A percentile compares a stretch with the other conserved stretches of the same genome.
Conservation (phyloP, 2,797 vertebrate genomes). For the Myoxocephalus aenaeus region DNA sequence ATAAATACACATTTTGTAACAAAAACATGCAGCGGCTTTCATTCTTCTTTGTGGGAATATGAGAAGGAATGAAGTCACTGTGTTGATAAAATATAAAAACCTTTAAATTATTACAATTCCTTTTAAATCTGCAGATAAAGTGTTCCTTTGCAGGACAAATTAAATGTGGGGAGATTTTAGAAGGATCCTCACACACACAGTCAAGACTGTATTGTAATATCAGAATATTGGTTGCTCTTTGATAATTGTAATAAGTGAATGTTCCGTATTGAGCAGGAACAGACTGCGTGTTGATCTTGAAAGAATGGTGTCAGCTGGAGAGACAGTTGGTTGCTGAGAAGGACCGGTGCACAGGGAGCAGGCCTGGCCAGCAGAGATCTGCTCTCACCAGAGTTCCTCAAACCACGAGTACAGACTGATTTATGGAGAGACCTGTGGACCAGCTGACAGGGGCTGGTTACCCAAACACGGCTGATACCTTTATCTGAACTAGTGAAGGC, state of each 20-base stretch:
- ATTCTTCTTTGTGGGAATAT: background rate
- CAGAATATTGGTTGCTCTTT: background rate
- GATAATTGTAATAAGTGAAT: background rate
- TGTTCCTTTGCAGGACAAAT: constrained; percentile 61
- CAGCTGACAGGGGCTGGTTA: constrained; percentile 29
- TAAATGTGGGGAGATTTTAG: constrained; percentile 51
- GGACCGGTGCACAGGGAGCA: constrained; percentile 21
- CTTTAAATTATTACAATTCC: constrained; percentile 17
- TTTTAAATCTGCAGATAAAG: constrained; percentile 44
- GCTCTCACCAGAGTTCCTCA: background rate
- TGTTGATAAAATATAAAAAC: constrained; percentile 16
- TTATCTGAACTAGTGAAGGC: constrained; percentile 17
- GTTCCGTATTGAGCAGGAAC: constrained; percentile 5
- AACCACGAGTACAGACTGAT: constrained; percentile 29
- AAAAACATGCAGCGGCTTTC: background rate
- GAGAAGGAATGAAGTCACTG: background rate
- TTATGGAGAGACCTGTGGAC: constrained; percentile 32
- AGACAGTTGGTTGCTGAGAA: constrained; percentile 43
- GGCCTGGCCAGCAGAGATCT: too few relatives aligned
- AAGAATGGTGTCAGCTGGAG: constrained; percentile 45
- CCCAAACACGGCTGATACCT: constrained; percentile 20
- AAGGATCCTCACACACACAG: constrained; percentile 18
- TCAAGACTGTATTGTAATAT: background rate
- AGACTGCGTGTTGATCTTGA: constrained; percentile 20
- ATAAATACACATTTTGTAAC: background rate